These are phyloP conservation scores for Dryobates pubescens DNA, from an alignment of 2,797 vertebrate species.

Conservation along the genomic window DNA sequence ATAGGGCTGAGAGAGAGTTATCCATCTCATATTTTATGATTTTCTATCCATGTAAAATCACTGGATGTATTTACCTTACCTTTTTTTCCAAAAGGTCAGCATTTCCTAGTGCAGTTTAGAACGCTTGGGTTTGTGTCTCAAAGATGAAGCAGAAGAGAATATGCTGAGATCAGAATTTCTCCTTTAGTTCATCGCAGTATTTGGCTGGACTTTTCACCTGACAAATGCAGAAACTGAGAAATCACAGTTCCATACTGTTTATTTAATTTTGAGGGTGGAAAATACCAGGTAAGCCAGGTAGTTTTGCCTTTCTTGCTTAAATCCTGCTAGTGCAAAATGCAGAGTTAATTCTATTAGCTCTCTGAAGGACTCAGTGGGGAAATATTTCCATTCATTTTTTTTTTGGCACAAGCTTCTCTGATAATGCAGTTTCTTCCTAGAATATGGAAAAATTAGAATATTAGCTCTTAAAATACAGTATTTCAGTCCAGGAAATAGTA, in stretches of 20 bases:
- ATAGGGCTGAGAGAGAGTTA: not conserved
- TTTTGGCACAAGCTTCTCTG: not conserved
- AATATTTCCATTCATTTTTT: not conserved
- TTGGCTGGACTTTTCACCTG: not conserved
- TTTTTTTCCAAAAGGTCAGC: not conserved
- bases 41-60: not conserved
- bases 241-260: not conserved
- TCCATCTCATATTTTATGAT: not conserved
- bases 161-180: not conserved
- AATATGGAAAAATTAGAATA: not conserved
- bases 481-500: not conserved
- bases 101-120: not conserved
- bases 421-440: not conserved
- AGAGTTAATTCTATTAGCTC: not conserved
- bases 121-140: not conserved
- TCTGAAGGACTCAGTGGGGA: not conserved
- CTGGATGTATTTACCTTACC: not conserved
- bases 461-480: not conserved
- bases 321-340: not conserved
- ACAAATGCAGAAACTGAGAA: not conserved
- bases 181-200: no score
- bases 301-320: not conserved
- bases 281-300: not conserved
- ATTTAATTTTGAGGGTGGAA: not conserved
- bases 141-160: not conserved